Conservation (phyloP, 2,888 invertebrate species). For the Machimus atricapillus region DNA sequence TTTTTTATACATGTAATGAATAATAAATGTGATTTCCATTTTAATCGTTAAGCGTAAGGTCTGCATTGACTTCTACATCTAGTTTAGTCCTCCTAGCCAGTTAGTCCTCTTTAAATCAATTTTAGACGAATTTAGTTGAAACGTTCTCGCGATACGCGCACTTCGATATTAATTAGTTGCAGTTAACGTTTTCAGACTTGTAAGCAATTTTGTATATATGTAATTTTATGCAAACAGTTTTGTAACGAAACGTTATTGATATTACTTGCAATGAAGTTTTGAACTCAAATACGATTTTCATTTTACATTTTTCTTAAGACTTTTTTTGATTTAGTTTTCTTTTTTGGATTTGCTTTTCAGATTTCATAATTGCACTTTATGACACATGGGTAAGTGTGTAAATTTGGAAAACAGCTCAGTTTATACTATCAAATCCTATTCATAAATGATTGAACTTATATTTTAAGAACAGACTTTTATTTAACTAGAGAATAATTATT, state of each 20-base stretch:
- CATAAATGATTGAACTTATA: neutral
- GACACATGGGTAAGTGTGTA: neutral
- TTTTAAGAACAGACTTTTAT: neutral
- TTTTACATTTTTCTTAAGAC: neutral
- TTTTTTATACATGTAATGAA: conserved; percentile 44
- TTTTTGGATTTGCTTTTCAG: neutral
- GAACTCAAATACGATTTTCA: neutral
- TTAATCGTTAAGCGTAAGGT: conserved; percentile 24
- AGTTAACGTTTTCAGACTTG: neutral
- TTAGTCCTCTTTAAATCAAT: conserved; percentile 30
- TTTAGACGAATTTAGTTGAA: conserved; percentile 34
- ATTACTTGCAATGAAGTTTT: conserved; percentile 33
- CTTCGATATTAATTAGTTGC: neutral
- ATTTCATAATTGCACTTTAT: neutral
- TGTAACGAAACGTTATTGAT: conserved; percentile 11
- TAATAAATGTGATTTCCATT: conserved; percentile 43
- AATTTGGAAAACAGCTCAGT: neutral
- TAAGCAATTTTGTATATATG: conserved; percentile 17
- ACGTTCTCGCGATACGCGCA: neutral
- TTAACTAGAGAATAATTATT: neutral
- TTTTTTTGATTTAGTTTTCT: neutral
- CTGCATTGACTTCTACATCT: conserved; percentile 12
- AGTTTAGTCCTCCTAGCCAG: conserved; percentile 18
- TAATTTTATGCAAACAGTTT: conserved; percentile 7
- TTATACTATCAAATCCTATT: neutral